Base-by-base conservation (phyloP, 2,888 invertebrate genomes). In the Drosophila lutescens region DNA sequence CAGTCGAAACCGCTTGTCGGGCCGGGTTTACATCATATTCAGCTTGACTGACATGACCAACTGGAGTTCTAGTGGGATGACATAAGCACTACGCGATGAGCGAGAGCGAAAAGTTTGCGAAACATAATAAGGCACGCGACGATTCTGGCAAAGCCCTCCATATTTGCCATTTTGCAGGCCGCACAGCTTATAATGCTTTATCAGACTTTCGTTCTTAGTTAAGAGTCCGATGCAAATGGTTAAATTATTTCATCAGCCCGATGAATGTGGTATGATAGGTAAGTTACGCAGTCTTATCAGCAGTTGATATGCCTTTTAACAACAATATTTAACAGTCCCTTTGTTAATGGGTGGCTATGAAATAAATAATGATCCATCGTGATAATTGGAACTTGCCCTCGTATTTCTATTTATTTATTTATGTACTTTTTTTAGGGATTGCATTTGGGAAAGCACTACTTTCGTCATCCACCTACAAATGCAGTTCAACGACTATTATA, bases 21-120 rank as follows among this genome's bases (percentile, higher is more conserved):
- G 13, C 15, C n/a, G 10, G 20, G 65, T 49, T 62, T 62, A 62
- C 62, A 63, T 62, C 62, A 63, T 26, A 62, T 23, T 34, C 26
- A 15, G 23, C 30, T 17, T 17, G 40, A n/a, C 15, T 47, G 63
- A 34, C 47, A 63, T 38, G 65, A n/a, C 26, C 41, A 46, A 49
- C 62, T 12, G n/a, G 49, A 36, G 34, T 63, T 63, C 56, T 63
- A 26, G n/a, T 17, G n/a, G 26, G 36, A 32, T 36, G 57, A 69
- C 70, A 67, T 56, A 67, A 67, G 12, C 34, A 5, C 6, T 10
- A 7, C 4, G 10, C 34, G 54, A 54, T 38, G 26, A 46, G 10
- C 12, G 3, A 56, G 15, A 15, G 6, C 13, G 2, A 32, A 59
- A 30, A 12, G 56, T 40, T 32, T 40, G 20, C 10, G 10, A 38